A percentile compares a stretch with the other conserved stretches of the same genome.
These are phyloP conservation scores for Tryphoninae sp. DNA, from an alignment of 2,888 invertebrate genomes.

Conservation along the genomic window DNA sequence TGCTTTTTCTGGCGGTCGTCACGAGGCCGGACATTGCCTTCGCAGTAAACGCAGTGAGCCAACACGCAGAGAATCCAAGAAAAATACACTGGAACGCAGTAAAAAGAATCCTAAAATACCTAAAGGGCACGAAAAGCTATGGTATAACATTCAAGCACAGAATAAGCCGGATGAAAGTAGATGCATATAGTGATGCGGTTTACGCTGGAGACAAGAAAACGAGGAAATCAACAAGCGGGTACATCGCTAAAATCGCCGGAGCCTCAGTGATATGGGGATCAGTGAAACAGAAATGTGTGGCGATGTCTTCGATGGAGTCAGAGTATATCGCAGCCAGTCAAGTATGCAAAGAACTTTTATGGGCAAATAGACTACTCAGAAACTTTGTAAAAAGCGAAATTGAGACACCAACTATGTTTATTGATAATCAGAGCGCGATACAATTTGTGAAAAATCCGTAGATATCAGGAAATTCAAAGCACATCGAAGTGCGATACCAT, in stretches of 20 bases:
- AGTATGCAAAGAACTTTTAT: conserved; percentile 47
- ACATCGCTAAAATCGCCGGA: conserved; percentile 49
- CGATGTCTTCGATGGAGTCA: conserved; percentile 52
- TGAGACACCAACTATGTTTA: conserved; percentile 10
- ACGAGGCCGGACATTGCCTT: conserved; percentile 54
- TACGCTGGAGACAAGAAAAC: conserved; percentile 41
- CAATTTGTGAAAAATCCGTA: conserved; percentile 47
- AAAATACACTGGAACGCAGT: conserved; percentile 56
- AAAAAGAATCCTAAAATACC: conserved; percentile 58
- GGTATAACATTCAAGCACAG: conserved; percentile 38
- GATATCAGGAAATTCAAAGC: conserved; percentile 27
- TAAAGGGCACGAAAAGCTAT: conserved; percentile 49
- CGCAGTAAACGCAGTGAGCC: conserved; percentile 46
- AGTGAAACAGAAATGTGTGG: conserved; percentile 52
- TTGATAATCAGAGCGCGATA: conserved; percentile 56
- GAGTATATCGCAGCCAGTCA: conserved; percentile 55
- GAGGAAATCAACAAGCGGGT: conserved; percentile 62
- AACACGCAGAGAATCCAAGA: conserved; percentile 34
- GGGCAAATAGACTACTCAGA: conserved; percentile 44
- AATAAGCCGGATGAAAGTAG: background rate
- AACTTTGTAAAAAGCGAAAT: conserved; percentile 18
- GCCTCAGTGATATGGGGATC: conserved; percentile 54
- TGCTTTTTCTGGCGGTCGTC: conserved; percentile 35
- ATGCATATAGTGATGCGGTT: conserved; percentile 57
- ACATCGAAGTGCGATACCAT: conserved; percentile 38